Percentiles rank a stretch among this genome's conserved stretches.
phyloP scores from a whole-genome alignment of 37 sponge, comb jelly and placozoan species.

The Axinella damicornis region DNA sequence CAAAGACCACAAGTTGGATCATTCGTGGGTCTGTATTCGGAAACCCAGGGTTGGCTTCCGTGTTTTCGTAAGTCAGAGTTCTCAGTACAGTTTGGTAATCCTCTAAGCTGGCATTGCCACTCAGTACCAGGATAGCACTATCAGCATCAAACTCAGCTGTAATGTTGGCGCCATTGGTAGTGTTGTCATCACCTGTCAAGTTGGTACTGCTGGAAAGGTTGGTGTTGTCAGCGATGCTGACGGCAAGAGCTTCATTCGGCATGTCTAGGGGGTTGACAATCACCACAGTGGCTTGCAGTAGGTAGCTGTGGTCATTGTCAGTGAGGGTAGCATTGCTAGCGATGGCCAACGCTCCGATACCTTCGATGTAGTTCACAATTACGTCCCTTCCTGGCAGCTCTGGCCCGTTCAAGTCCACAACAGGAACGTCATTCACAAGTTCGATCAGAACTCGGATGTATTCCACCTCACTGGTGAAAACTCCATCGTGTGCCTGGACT shows the following conservation, averaged over 20 bases:
- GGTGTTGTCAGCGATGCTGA: neutral
- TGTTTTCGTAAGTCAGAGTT: constrained; percentile 76
- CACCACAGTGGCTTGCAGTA: constrained; percentile 35
- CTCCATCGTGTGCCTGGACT: constrained; percentile 65
- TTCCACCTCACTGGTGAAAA: constrained; percentile 29
- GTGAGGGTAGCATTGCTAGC: constrained; percentile 56
- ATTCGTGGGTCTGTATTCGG: constrained; percentile 66
- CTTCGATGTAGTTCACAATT: constrained; percentile 81
- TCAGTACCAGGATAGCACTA: constrained; percentile 52
- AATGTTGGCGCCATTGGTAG: constrained; percentile 30
- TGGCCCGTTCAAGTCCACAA: constrained; percentile 79
- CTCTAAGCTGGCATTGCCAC: constrained; percentile 59
- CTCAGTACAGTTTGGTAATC: constrained; percentile 69
- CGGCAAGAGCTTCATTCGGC: constrained; percentile 63
- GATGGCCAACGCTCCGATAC: constrained; percentile 66
- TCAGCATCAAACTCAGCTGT: constrained; percentile 32
- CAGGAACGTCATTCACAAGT: constrained; percentile 78
- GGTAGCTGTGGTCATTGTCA: constrained; percentile 71
- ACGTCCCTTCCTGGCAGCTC: constrained; percentile 31
- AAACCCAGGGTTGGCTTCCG: constrained; percentile 74
- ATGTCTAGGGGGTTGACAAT: constrained; percentile 62
- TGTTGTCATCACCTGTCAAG: neutral
- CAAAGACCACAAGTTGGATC: constrained; percentile 68
- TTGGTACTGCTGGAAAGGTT: neutral
- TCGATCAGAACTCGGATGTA: constrained; percentile 49